Evolutionary conservation across 1,140 invertebrate genomes (phyloP).

Genomic region (Arctopsyche grandis): DNA sequence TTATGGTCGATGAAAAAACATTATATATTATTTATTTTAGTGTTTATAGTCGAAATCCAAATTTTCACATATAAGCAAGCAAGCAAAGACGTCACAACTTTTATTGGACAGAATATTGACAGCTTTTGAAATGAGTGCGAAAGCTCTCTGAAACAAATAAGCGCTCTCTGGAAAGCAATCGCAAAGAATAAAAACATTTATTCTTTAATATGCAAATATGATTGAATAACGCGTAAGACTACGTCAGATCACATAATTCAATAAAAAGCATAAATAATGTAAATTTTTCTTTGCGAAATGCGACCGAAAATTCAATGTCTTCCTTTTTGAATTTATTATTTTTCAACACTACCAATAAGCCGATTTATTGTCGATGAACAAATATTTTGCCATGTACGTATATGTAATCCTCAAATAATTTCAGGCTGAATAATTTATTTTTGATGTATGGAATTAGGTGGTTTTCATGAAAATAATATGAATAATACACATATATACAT

Average conservation of each 20-base stretch:
- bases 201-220: neutral
- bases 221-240: neutral
- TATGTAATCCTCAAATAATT: neutral
- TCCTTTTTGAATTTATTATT: neutral
- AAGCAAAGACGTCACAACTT: constrained; percentile 2
- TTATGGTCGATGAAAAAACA: neutral
- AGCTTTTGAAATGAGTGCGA: neutral
- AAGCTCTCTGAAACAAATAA: neutral
- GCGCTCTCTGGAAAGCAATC: neutral
- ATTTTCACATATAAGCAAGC: neutral
- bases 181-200: neutral
- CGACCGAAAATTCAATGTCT: neutral
- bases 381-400: neutral
- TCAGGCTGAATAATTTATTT: neutral
- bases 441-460: neutral
- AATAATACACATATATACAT: neutral
- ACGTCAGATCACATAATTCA: neutral
- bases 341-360: neutral
- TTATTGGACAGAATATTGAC: constrained; percentile 32
- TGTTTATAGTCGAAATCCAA: neutral
- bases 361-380: neutral
- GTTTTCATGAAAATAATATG: neutral
- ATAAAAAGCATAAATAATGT: neutral
- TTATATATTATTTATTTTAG: neutral
- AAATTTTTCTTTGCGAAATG: too few relatives aligned